phyloP scores from a whole-genome alignment of 2,888 invertebrate species.

The Coenonympha arcania region DNA sequence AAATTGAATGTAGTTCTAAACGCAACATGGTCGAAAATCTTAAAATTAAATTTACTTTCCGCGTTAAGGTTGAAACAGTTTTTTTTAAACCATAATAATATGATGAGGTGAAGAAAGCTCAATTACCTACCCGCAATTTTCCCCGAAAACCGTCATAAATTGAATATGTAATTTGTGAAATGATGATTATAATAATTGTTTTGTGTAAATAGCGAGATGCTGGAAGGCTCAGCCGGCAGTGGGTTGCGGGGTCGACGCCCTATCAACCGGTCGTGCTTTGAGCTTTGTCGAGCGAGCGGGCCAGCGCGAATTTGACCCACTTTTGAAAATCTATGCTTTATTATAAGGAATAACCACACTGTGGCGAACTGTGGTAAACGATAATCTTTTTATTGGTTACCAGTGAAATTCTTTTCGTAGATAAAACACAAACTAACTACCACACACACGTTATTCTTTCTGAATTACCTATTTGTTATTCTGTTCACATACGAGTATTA shows the following conservation, averaged over 20 bases:
- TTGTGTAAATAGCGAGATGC: slow-evolving; percentile 32
- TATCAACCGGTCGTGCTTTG: slow-evolving; percentile 66
- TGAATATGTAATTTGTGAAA: not conserved
- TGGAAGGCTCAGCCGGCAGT: slow-evolving; percentile 51
- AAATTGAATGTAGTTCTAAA: too few relatives aligned
- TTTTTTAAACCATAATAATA: too few relatives aligned
- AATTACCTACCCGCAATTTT: not conserved
- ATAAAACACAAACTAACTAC: not conserved
- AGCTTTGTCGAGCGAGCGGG: slow-evolving; percentile 57
- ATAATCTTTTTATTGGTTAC: too few relatives aligned
- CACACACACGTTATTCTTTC: too few relatives aligned
- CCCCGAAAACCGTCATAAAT: not conserved
- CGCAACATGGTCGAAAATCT: too few relatives aligned
- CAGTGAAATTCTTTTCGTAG: too few relatives aligned
- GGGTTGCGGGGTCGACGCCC: slow-evolving; percentile 67
- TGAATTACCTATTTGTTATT: too few relatives aligned
- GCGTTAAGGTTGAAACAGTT: too few relatives aligned
- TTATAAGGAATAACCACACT: slow-evolving; percentile 8
- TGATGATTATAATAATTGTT: slow-evolving; percentile 25
- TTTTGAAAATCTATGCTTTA: slow-evolving; percentile 40
- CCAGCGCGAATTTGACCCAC: slow-evolving; percentile 65
- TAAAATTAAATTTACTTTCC: too few relatives aligned
- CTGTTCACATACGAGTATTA: too few relatives aligned
- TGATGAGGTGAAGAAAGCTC: not conserved
- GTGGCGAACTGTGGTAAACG: not conserved